Percentiles rank a stretch among this genome's conserved stretches.
Evolutionary conservation across 1,140 invertebrate species (phyloP).

Genomic region (Anastatus disparis): DNA sequence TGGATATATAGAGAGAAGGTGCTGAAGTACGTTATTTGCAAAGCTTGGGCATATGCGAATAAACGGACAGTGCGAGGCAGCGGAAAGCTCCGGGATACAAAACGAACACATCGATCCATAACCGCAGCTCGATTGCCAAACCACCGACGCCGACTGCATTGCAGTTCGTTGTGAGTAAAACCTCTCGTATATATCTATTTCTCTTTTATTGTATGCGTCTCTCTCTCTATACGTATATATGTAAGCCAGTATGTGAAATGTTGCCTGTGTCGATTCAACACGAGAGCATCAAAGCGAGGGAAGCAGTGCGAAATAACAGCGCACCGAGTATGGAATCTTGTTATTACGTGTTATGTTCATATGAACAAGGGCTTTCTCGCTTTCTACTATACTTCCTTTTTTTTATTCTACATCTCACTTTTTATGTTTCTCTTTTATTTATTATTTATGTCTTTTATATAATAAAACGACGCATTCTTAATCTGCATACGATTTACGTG

Average conservation of each 20-base stretch:
- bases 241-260: not conserved
- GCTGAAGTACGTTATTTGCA: not conserved
- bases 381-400: no score
- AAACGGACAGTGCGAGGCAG: not conserved
- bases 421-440: no score
- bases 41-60: not conserved
- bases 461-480: no score
- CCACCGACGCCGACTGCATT: conserved; percentile 56
- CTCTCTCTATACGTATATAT: no score
- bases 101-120: conserved; percentile 49
- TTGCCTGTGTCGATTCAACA: not conserved
- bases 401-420: no score
- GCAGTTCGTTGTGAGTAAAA: conserved; percentile 49
- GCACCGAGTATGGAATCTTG: not conserved
- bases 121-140: conserved; percentile 61
- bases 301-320: not conserved
- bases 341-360: no score
- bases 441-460: no score
- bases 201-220: no score
- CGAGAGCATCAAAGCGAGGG: not conserved
- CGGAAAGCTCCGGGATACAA: not conserved
- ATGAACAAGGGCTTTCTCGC: no score
- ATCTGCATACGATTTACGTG: no score
- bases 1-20: not conserved
- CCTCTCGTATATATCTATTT: no score